phyloP scores from a whole-genome alignment of 2,797 vertebrate genomes.

The Lacerta viridis region DNA sequence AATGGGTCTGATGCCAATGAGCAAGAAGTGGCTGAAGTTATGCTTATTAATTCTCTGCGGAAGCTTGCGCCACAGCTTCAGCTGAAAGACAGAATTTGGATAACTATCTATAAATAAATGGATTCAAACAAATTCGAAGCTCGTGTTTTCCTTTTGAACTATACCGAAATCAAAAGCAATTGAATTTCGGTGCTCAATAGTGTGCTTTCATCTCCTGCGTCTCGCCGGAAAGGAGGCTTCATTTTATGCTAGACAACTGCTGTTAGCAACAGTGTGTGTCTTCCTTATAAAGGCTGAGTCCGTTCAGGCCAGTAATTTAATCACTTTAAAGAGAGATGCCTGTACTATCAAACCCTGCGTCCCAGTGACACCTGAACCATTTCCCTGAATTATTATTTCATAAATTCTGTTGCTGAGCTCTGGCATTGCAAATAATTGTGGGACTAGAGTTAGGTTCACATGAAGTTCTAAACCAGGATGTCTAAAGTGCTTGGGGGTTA shows the following conservation, averaged over 20 bases:
- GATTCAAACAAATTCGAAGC: not conserved
- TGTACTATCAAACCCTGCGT: not conserved
- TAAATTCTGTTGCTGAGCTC: not conserved
- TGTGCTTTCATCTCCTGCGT: not conserved
- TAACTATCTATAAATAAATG: not conserved
- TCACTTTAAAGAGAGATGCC: not conserved
- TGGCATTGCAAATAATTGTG: not conserved
- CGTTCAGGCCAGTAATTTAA: not conserved
- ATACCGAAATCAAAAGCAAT: not conserved
- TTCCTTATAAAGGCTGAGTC: not conserved
- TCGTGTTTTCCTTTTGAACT: not conserved
- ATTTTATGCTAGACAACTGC: not conserved
- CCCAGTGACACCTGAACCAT: not conserved
- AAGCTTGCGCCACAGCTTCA: not conserved
- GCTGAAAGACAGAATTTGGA: not conserved
- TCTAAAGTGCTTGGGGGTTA: not conserved
- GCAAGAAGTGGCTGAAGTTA: not conserved
- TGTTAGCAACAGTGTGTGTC: not conserved
- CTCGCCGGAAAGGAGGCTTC: not conserved
- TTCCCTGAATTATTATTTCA: not conserved
- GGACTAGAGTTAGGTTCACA: not conserved
- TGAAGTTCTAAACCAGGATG: not conserved
- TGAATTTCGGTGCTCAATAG: not conserved
- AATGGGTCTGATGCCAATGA: not conserved
- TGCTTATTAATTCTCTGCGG: not conserved